A percentile compares a stretch with the other conserved stretches of the same genome.
phyloP scores from a whole-genome alignment of 2,888 invertebrate species.

The Noctua pronuba region DNA sequence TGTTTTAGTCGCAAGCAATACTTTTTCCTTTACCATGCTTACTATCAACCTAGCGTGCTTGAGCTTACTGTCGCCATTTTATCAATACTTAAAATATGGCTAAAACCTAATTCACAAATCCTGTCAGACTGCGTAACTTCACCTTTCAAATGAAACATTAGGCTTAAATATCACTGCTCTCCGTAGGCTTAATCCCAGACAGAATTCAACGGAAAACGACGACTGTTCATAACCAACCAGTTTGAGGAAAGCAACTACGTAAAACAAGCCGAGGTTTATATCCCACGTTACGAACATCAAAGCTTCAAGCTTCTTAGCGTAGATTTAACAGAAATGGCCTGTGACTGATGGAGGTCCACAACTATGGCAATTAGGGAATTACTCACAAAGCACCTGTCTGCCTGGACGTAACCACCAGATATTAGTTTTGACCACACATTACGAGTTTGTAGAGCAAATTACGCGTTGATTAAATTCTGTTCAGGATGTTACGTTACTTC shows the following conservation, averaged over 20 bases:
- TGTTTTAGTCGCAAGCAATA: background rate
- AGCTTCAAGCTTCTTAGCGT: constrained; percentile 28
- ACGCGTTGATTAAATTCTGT: constrained; percentile 31
- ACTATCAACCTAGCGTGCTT: background rate
- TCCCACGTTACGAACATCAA: constrained; percentile 37
- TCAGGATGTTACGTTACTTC: background rate
- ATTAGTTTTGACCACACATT: constrained; percentile 45
- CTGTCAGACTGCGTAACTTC: constrained; percentile 2
- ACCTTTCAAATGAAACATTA: constrained; percentile 14
- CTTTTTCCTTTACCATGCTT: background rate
- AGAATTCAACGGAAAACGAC: background rate
- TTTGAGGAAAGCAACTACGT: constrained; percentile 21
- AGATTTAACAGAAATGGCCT: constrained; percentile 39
- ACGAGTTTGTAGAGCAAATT: constrained; percentile 1
- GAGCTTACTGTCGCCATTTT: background rate
- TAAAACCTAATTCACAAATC: background rate
- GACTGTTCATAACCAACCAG: constrained; percentile 34
- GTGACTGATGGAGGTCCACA: constrained; percentile 49
- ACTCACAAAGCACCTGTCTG: constrained; percentile 37
- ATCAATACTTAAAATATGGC: too few species aligned
- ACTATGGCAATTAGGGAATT: constrained; percentile 59
- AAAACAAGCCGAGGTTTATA: constrained; percentile 36
- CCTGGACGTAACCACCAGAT: constrained; percentile 22
- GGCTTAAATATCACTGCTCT: constrained; percentile 17
- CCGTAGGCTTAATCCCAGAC: constrained; percentile 10